phyloP scores from a whole-genome alignment of 2,888 invertebrate genomes.

The Xylophagus ater region DNA sequence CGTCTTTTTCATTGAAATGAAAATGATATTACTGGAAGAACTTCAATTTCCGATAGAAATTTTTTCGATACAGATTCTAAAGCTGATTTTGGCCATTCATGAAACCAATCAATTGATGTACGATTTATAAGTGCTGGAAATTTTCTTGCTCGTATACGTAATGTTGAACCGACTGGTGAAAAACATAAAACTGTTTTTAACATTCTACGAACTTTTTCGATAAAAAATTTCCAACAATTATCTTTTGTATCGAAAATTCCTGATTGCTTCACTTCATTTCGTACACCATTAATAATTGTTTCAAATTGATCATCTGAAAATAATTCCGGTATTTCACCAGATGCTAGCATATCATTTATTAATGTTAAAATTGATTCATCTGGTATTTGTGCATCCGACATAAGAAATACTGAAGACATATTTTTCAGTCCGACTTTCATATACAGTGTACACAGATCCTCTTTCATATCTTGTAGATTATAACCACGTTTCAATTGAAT shows the following conservation, averaged over 20 bases:
- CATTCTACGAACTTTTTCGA: conserved; percentile 72
- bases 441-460: conserved; percentile 62
- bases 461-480: conserved; percentile 66
- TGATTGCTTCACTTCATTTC: conserved; percentile 69
- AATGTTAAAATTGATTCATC: conserved; percentile 84
- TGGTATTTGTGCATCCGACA: conserved; percentile 90
- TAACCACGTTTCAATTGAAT: conserved; percentile 84
- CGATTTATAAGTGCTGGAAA: conserved; percentile 91
- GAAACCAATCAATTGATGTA: conserved; percentile 93
- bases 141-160: conserved; percentile 76
- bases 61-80: conserved; percentile 78
- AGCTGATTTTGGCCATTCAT: conserved; percentile 91
- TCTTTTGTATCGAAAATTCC: conserved; percentile 79
- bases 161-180: conserved; percentile 86
- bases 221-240: conserved; percentile 93
- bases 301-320: conserved; percentile 86
- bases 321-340: conserved; percentile 87
- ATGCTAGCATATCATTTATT: conserved; percentile 86
- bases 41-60: conserved; percentile 68
- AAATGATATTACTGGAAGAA: conserved; percentile 60
- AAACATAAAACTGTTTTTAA: conserved; percentile 84
- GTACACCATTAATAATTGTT: conserved; percentile 65
- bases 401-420: conserved; percentile 75
- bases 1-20: too few relatives aligned
- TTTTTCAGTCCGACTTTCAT: conserved; percentile 80